phyloP scores from a whole-genome alignment of 2,888 invertebrate genomes.

The Torymus tubicola region DNA sequence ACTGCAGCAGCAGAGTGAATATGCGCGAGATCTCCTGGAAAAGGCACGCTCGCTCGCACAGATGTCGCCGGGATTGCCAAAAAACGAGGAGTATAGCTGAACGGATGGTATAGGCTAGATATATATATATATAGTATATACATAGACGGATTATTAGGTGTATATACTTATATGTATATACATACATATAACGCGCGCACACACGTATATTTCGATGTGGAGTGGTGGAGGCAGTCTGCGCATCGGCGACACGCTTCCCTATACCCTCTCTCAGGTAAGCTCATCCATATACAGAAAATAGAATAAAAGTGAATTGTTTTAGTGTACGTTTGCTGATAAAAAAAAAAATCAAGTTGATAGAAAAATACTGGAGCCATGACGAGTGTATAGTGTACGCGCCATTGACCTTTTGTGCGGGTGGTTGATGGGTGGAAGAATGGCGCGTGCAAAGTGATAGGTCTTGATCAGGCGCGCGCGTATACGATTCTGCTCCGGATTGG shows the following conservation, averaged over 20 bases:
- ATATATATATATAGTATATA: background rate
- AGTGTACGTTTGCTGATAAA: background rate
- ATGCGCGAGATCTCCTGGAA: constrained; percentile 2
- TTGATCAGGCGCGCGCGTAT: background rate
- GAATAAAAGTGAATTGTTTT: background rate
- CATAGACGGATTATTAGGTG: constrained; percentile 38
- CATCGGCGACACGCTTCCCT: too few relatives aligned
- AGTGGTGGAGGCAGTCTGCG: too few relatives aligned
- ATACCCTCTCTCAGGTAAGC: too few relatives aligned
- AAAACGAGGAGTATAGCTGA: constrained; percentile 27
- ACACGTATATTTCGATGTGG: too few relatives aligned
- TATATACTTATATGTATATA: background rate
- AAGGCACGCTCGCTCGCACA: constrained; percentile 31
- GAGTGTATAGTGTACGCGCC: constrained; percentile 18
- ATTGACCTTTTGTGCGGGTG: constrained; percentile 42
- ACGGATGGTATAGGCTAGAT: constrained; percentile 8
- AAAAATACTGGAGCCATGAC: background rate
- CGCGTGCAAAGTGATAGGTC: constrained; percentile 28
- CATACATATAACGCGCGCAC: too few relatives aligned
- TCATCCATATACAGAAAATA: too few relatives aligned
- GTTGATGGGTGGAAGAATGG: constrained; percentile 30
- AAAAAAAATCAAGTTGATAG: background rate
- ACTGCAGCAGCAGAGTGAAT: too few relatives aligned
- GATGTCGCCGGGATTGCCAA: constrained; percentile 49
- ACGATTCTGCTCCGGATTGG: background rate